Base-by-base conservation (phyloP, 2,113 vertebrate species). In the Sclerurus mexicanus region DNA sequence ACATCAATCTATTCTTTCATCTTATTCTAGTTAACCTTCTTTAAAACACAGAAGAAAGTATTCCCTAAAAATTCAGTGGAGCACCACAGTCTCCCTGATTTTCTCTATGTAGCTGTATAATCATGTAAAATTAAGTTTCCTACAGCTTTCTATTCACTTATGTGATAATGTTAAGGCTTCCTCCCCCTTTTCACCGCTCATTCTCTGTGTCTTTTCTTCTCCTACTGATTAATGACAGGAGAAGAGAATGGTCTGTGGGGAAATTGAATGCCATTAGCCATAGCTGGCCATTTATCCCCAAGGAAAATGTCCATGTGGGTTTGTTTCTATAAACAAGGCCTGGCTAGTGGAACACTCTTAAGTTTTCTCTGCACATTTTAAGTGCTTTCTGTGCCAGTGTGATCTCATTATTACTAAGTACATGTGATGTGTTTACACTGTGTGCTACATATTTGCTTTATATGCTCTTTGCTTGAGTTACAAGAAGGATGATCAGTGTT, bases 161-260 rank as follows among this genome's bases (percentile, higher is more conserved):
- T 2, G 8, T 58, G 49, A 15, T 40, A 55, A 47, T 2, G 3
- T 47, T 39, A 86, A 84, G 22, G 12, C 30, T 58, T 53, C 9
- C 17, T 24, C 7, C 10, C 3, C 20, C 46, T 30, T 6, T 31
- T 24, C 24, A 31, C 9, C 4, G 5, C 23, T 2, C 3, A 7
- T n/a, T 53, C 10, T 24, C 28, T 9, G 9, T 6, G 9, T 42
- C 17, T 49, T 91, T 86, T 39, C 4, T 87, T 56, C 16, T 74
- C 23, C 21, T 75, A 4, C 10, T 58, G 53, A 60, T 82, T 78
- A 50, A 37, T 68, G 50, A 30, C 17, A 77, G 37, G n/a, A 74
- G 47, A 55, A 58, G 47, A 86, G 7, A 46, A 62, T 69, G n/a
- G 16, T 28, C 11, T n/a, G 5, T 63, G 40, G 17, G 9, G 19